Conservation (phyloP, 2,797 vertebrate species). For the Bufotes viridis region DNA sequence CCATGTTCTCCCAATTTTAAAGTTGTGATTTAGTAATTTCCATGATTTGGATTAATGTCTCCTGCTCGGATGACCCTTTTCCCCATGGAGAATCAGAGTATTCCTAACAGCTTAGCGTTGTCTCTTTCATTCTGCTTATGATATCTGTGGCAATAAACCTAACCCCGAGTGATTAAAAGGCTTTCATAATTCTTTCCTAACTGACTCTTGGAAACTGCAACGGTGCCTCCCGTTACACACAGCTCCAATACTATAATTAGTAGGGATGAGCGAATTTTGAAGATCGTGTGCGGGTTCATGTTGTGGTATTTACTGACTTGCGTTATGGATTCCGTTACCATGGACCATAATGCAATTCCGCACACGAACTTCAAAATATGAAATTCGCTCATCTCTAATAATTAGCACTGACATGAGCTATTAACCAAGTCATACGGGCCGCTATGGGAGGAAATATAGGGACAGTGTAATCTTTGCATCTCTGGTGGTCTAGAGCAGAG, state of each 20-base stretch:
- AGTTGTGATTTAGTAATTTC: not conserved
- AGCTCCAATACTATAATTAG: constrained; percentile 28
- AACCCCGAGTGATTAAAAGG: constrained; percentile 17
- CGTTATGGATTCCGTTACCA: too few relatives aligned
- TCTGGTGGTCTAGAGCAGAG: too few relatives aligned
- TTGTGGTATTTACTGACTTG: too few relatives aligned
- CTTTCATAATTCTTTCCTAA: constrained; percentile 49
- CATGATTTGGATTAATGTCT: not conserved
- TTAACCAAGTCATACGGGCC: constrained; percentile 21
- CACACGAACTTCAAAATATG: too few relatives aligned
- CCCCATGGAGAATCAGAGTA: not conserved
- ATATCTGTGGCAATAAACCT: constrained; percentile 2
- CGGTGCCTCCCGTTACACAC: constrained; percentile 12
- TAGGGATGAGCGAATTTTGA: too few relatives aligned
- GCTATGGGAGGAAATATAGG: not conserved
- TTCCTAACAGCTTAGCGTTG: not conserved
- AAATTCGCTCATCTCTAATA: too few relatives aligned
- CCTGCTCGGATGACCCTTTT: not conserved
- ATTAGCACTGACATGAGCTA: constrained; percentile 18
- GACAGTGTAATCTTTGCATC: too few relatives aligned
- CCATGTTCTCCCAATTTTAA: not conserved
- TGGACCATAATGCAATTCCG: too few relatives aligned
- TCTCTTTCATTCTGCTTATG: not conserved
- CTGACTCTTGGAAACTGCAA: constrained; percentile 45
- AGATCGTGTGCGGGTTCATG: too few relatives aligned